phyloP scores from a whole-genome alignment of 2,797 vertebrate species.

The Phrynocephalus forsythii region DNA sequence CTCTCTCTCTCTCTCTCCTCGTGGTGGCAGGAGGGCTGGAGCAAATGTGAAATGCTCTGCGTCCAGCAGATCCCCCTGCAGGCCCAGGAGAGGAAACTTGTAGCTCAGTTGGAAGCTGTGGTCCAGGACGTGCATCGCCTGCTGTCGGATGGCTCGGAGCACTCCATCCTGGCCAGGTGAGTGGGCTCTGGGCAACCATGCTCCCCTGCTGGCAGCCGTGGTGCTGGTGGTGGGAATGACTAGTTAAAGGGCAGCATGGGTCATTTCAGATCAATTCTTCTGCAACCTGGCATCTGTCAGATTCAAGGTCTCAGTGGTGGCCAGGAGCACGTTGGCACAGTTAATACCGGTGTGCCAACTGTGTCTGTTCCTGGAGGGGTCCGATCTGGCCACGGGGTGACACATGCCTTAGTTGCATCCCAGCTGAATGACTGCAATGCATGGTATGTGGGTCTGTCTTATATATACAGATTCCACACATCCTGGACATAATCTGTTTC shows the following conservation, averaged over 20 bases:
- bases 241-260: neutral
- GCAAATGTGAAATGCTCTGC: conserved; percentile 76
- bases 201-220: neutral
- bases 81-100: conserved; percentile 66
- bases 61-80: conserved; percentile 75
- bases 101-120: conserved; percentile 62
- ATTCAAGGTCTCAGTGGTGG: neutral
- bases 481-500: too few relatives aligned
- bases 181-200: neutral
- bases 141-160: conserved; percentile 31
- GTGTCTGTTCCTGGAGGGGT: neutral
- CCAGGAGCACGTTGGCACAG: too few relatives aligned
- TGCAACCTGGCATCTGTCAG: too few relatives aligned
- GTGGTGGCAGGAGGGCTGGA: conserved; percentile 79
- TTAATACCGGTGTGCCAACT: too few relatives aligned
- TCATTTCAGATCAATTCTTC: neutral
- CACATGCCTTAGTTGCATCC: too few relatives aligned
- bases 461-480: too few relatives aligned
- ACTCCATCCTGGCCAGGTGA: conserved; percentile 41
- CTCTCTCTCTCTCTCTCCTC: conserved; percentile 26
- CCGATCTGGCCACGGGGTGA: too few relatives aligned
- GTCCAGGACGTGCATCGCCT: conserved; percentile 61
- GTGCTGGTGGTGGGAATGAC: too few relatives aligned
- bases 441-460: too few relatives aligned
- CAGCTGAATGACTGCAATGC: neutral